These are phyloP conservation scores for Metacarcinus magister DNA, from an alignment of 2,888 invertebrate genomes.

Conservation along the genomic window DNA sequence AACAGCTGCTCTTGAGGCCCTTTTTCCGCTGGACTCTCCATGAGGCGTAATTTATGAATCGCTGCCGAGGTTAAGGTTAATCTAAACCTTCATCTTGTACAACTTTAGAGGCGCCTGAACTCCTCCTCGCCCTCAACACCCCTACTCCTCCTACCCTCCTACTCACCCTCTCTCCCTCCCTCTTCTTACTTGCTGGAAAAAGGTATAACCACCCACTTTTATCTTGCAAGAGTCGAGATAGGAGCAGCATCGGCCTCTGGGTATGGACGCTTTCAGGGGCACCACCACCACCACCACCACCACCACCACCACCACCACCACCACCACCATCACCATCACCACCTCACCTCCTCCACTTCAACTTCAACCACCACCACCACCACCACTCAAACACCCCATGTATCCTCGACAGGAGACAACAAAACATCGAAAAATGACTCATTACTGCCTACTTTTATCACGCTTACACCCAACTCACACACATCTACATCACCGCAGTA, in stretches of 20 bases:
- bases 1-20: background rate
- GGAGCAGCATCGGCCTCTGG: background rate
- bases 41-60: slow-evolving; percentile 20
- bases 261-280: slow-evolving; percentile 4
- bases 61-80: background rate
- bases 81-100: slow-evolving; percentile 27
- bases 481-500: background rate
- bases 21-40: background rate
- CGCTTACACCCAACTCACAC: background rate
- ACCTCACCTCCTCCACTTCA: background rate
- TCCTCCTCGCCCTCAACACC: background rate
- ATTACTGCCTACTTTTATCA: background rate
- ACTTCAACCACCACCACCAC: background rate
- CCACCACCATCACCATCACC: background rate
- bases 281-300: background rate
- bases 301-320: background rate
- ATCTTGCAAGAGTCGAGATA: background rate
- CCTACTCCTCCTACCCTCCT: background rate
- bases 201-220: slow-evolving; percentile 29
- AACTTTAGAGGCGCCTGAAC: background rate
- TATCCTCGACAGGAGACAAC: background rate
- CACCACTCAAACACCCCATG: background rate
- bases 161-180: background rate
- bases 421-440: background rate
- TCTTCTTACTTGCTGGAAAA: background rate